Conservation (phyloP, 1,140 invertebrate species). For the Mercenaria mercenaria region DNA sequence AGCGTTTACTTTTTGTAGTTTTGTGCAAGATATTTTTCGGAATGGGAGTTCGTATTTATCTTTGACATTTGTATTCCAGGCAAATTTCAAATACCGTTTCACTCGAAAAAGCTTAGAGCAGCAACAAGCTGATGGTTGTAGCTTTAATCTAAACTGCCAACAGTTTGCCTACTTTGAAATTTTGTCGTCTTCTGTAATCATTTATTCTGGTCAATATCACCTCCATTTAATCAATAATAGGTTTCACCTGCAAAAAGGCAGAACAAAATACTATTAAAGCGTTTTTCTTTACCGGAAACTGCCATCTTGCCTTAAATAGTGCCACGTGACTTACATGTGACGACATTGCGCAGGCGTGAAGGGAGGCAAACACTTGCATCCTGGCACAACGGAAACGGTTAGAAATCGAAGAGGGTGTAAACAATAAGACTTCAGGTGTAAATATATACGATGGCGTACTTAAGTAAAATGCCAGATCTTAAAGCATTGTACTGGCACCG, state of each 20-base stretch:
- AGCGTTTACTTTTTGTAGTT: background rate
- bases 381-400: slow-evolving; percentile 41
- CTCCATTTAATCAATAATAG: background rate
- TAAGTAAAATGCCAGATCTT: slow-evolving; percentile 45
- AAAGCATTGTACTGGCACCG: background rate
- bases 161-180: too few species aligned
- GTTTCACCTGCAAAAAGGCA: background rate
- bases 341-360: slow-evolving; percentile 10
- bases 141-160: too few species aligned
- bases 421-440: slow-evolving; percentile 48
- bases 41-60: too few species aligned
- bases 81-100: too few species aligned
- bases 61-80: too few species aligned
- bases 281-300: slow-evolving; percentile 21
- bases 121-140: too few species aligned
- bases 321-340: slow-evolving; percentile 42
- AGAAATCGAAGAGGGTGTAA: slow-evolving; percentile 49
- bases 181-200: too few species aligned
- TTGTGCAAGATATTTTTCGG: too few species aligned
- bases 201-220: background rate
- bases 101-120: too few species aligned
- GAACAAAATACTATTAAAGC: background rate
- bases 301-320: slow-evolving; percentile 36
- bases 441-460: slow-evolving; percentile 45
- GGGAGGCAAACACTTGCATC: slow-evolving; percentile 39